Evolutionary conservation across 2,888 invertebrate species (phyloP), one percentile per base, ranked within the genome.

Genomic region (Argyra leucocephala): DNA sequence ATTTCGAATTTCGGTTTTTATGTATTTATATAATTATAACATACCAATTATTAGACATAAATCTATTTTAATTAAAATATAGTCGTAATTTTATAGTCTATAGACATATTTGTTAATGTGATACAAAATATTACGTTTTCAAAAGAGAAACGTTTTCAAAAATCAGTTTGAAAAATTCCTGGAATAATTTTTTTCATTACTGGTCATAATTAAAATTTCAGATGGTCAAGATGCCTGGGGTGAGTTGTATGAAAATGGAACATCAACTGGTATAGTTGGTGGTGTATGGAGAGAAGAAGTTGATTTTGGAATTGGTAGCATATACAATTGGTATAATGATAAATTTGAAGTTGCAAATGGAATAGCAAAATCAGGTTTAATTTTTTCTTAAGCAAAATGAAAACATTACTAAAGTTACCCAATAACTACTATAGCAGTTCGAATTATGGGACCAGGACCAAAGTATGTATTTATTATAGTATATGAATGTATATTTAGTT

Each of bases 161-260:
- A n/a, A n/a, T n/a, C n/a, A n/a, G n/a, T n/a, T n/a, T n/a, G n/a
- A n/a, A n/a, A n/a, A n/a, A 5, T 31, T 31, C 10, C 10, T 31
- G 10, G 31, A 31, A 31, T 7, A 31, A 31, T 31, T 31, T 31
- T 7, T 31, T 5, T 31, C 31, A 10, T 31, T 31, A 18, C 9
- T 1, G 9, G 1, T 57, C 9, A 57, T 15, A 57, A 6, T 22
- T 1, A 57, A 57, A 22, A 48, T 62, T 15, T 22, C 62, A 78
- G 78, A 76, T 72, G 76, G 76, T 6, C 73, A 70, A 7, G 78
- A 78, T 60, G 73, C 74, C 65, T 78, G 78, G 78, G 78, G 78
- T 21, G 70, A 69, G 15, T 73, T 78, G 37, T 75, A 72, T 48
- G 75, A 76, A 37, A 78, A 78, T 60, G 77, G 73, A 5, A 70